These are phyloP conservation scores for Nycticebus coucang DNA, from an alignment of 2,113 vertebrate species.

Conservation along the genomic window DNA sequence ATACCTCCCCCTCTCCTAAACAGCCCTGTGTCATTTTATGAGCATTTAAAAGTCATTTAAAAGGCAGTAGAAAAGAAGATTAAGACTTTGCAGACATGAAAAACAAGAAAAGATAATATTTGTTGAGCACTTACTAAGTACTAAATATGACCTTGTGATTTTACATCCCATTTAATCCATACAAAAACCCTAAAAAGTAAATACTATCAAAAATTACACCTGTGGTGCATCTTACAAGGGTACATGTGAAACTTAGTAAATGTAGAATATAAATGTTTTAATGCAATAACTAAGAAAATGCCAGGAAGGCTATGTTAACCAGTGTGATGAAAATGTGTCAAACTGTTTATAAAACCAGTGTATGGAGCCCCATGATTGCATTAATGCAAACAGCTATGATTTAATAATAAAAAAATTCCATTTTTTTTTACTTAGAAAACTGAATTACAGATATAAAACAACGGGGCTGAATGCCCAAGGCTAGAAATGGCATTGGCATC, in stretches of 20 bases:
- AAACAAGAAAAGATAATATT: not conserved
- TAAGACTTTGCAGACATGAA: not conserved
- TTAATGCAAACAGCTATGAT: too few relatives aligned
- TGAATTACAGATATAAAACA: not conserved
- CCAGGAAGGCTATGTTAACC: too few relatives aligned
- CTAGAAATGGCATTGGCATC: not conserved
- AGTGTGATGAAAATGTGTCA: too few relatives aligned
- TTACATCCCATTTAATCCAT: not conserved
- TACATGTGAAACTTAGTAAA: too few relatives aligned
- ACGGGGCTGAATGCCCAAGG: not conserved
- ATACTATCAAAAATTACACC: not conserved
- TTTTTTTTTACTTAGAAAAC: constrained; percentile 23
- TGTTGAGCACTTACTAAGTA: not conserved
- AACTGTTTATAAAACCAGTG: too few relatives aligned
- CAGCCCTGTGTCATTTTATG: constrained; percentile 31
- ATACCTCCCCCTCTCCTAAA: constrained; percentile 45
- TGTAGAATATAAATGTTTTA: too few relatives aligned
- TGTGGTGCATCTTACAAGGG: too few relatives aligned
- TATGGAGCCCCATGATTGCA: too few relatives aligned
- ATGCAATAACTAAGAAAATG: too few relatives aligned
- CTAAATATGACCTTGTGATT: not conserved
- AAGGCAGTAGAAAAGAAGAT: not conserved
- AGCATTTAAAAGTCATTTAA: not conserved
- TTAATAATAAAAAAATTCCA: too few relatives aligned
- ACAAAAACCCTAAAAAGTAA: not conserved